Conservation (phyloP, 2,797 vertebrate species). For the Mionectes olivaceus region DNA sequence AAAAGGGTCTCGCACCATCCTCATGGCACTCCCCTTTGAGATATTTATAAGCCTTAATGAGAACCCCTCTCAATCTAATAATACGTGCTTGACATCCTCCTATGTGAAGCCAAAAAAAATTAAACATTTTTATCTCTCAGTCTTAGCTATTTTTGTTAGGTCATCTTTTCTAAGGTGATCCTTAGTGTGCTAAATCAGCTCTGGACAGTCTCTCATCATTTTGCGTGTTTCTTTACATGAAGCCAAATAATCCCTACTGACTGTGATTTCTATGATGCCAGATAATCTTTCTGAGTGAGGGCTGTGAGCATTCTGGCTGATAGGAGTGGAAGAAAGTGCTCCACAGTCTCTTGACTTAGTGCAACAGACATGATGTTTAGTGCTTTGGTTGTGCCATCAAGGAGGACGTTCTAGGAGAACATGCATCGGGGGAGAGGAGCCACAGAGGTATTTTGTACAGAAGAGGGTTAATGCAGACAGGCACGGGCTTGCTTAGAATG, state of each 20-base stretch:
- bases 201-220: not conserved
- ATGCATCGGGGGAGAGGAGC: not conserved
- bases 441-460: not conserved
- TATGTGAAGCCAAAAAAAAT: not conserved
- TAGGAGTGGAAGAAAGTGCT: not conserved
- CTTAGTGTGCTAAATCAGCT: not conserved
- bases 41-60: not conserved
- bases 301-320: not conserved
- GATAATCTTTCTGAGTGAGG: not conserved
- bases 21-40: not conserved
- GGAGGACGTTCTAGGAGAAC: not conserved
- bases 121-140: accelerated
- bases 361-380: accelerated
- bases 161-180: not conserved
- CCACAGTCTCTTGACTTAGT: too few relatives aligned
- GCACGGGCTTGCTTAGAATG: not conserved
- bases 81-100: not conserved
- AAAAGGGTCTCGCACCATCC: not conserved
- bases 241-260: too few relatives aligned
- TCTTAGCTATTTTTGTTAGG: not conserved
- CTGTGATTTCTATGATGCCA: not conserved
- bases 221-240: not conserved
- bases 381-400: not conserved
- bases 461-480: not conserved
- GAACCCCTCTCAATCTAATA: not conserved